Evolutionary conservation across 2,797 vertebrate genomes (phyloP), one percentile per base, ranked within the genome.

Genomic region (Alosa sapidissima): DNA sequence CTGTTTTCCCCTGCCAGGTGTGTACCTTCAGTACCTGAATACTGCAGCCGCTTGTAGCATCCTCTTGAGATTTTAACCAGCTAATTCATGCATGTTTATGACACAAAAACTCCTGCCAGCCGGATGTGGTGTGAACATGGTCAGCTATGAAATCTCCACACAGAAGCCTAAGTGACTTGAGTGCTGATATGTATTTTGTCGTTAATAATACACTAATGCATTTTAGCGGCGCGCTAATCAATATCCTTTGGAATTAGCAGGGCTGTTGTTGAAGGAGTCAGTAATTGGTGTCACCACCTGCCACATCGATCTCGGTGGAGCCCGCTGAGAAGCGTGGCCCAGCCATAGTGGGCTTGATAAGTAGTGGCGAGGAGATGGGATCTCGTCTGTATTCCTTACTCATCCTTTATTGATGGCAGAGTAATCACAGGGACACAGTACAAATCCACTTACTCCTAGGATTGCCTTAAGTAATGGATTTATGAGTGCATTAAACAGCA

Each of bases 401-500:
- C 94, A 92, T 94, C 91, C 93, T 91, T 95, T 95, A 96, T 95
- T 94, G 96, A 96, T 94, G 92, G 92, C 91, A 92, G 90, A 93
- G 94, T 95, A 93, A 96, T 95, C 95, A 94, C 92, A 90, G 94
- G 94, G 94, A 95, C 92, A 88, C 89, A 92, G 91, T 94, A 92
- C 91, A 95, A 94, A 96, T 94, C 95, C 94, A 92, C 94, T 96
- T 93, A 86, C 93, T 93, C 94, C 92, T 89, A 91, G 89, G 91
- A 92, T 94, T 94, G 92, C 93, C 94, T 93, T 93, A 94, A 96
- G 94, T 95, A 95, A 96, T 95, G 94, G 96, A 94, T 96, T 96
- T 96, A 94, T 93, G 91, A 96, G 93, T 91, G 90, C 94, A 96
- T 93, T 94, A 93, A 95, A 95, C 93, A 91, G 92, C 91, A 81